Conservation (phyloP, 2,888 invertebrate species). For the Lepidochrysops patricia region DNA sequence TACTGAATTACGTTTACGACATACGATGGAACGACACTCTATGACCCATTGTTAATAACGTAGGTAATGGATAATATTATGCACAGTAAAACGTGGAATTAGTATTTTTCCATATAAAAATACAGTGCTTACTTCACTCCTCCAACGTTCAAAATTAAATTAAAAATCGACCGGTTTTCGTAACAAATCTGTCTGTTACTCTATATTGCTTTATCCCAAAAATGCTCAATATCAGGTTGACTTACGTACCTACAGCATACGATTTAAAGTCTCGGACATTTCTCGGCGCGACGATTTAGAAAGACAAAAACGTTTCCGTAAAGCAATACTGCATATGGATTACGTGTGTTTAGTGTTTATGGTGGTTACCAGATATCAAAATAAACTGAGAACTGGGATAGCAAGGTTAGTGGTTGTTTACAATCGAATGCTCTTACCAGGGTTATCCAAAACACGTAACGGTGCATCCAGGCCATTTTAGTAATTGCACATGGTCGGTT, state of each 20-base stretch:
- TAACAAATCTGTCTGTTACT: neutral
- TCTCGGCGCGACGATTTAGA: neutral
- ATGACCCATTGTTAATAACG: no score
- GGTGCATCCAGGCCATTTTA: constrained; percentile 43
- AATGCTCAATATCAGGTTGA: neutral
- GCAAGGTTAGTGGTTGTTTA: neutral
- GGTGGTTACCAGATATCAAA: neutral
- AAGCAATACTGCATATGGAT: neutral
- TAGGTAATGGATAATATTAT: no score
- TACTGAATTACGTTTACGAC: no score
- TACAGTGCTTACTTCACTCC: neutral
- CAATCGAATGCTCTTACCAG: constrained; percentile 32
- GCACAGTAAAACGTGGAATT: no score
- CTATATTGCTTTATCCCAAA: neutral
- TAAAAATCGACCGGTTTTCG: neutral
- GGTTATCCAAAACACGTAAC: constrained; percentile 38
- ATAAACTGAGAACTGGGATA: neutral
- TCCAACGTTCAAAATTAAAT: neutral
- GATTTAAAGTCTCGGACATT: neutral
- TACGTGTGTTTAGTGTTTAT: neutral
- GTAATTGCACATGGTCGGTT: constrained; percentile 20
- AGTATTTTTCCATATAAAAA: neutral
- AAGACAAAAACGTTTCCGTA: neutral
- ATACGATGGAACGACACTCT: no score
- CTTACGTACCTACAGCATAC: neutral